Evolutionary conservation across 2,888 invertebrate genomes (phyloP).

Genomic region (Smittia aterrima): DNA sequence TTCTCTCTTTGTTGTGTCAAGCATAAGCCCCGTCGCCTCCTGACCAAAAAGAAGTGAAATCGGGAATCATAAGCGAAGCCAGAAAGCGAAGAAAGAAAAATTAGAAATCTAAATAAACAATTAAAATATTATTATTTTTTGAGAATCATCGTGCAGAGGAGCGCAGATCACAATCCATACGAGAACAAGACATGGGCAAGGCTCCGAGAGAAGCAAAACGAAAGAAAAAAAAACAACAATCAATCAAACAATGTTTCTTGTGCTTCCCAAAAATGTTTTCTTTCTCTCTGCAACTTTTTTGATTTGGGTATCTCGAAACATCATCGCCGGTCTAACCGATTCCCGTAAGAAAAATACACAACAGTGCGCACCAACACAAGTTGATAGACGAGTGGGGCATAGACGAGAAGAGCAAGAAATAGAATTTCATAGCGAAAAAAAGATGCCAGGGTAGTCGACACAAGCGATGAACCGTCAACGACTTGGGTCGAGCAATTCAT

Average conservation of each 20-base stretch:
- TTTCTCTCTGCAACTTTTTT: not conserved
- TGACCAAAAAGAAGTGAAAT: too few species aligned
- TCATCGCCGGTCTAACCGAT: not conserved
- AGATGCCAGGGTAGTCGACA: too few species aligned
- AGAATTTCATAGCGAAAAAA: too few species aligned
- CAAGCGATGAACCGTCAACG: too few species aligned
- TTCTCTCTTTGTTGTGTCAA: too few species aligned
- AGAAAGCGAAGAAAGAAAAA: not conserved
- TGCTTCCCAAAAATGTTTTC: not conserved
- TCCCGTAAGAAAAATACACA: not conserved
- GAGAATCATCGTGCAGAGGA: not conserved
- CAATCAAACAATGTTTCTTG: slow-evolving; percentile 13
- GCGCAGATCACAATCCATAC: not conserved
- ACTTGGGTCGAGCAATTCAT: too few species aligned
- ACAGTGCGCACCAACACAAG: too few species aligned
- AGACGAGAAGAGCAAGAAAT: too few species aligned
- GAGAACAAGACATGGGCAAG: not conserved
- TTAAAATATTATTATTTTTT: slow-evolving; percentile 10
- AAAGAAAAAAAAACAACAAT: slow-evolving; percentile 13
- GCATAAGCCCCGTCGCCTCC: too few species aligned
- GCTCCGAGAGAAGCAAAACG: not conserved
- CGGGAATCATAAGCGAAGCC: too few species aligned
- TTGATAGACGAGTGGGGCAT: too few species aligned
- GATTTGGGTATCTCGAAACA: not conserved
- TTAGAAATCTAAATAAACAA: slow-evolving; percentile 23